Evolutionary conservation across 2,113 vertebrate genomes (phyloP).

Genomic region (Eurystomus gularis): DNA sequence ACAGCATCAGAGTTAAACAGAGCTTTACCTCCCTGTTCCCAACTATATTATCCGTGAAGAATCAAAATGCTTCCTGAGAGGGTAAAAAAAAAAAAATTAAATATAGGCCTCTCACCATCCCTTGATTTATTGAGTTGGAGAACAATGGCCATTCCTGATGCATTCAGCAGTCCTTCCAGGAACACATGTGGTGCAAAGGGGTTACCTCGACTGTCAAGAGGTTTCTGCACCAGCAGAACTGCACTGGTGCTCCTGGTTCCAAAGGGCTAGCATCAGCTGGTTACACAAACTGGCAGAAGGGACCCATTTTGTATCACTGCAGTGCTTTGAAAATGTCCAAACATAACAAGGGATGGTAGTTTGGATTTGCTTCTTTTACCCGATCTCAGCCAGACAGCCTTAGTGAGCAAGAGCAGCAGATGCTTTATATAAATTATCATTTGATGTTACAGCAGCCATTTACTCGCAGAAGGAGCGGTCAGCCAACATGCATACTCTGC

Average conservation of each 20-base stretch:
- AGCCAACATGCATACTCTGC: fast-evolving
- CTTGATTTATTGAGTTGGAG: not conserved
- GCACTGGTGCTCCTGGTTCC: not conserved
- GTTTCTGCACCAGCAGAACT: not conserved
- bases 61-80: not conserved
- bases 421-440: not conserved
- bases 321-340: not conserved
- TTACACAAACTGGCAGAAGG: not conserved
- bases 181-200: not conserved
- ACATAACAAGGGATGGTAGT: not conserved
- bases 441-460: not conserved
- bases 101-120: not conserved
- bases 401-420: not conserved
- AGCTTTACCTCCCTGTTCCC: not conserved
- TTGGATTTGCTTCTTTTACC: not conserved
- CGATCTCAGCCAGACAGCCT: not conserved
- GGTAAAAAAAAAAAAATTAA: not conserved
- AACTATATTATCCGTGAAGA: not conserved
- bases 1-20: not conserved
- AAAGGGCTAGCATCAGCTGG: not conserved
- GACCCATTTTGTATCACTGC: not conserved
- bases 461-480: not conserved
- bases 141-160: not conserved
- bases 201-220: not conserved
- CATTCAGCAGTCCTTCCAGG: not conserved